phyloP scores from a whole-genome alignment of 30 jellyfish, hydroid and myxozoan genomes.

The Mastigias papua region DNA sequence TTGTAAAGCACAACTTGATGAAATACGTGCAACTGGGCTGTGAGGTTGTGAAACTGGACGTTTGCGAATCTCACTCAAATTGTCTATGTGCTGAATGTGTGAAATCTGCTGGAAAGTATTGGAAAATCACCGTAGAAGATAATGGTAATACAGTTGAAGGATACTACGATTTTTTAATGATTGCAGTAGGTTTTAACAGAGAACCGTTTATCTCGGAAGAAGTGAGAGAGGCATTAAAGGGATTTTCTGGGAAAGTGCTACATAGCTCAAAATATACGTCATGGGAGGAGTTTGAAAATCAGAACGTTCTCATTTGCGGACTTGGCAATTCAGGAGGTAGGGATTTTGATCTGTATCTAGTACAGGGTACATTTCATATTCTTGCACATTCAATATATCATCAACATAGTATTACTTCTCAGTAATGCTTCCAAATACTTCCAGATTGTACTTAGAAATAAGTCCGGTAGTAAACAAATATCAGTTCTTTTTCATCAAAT shows the following conservation, averaged over 20 bases:
- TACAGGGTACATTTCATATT: no score
- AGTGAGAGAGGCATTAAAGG: conserved; percentile 37
- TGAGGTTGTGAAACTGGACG: conserved; percentile 48
- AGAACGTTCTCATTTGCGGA: conserved; percentile 86
- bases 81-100: conserved; percentile 39
- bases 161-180: conserved; percentile 74
- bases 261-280: conserved; percentile 76
- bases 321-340: conserved; percentile 97
- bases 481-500: no score
- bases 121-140: conserved; percentile 65
- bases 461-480: no score
- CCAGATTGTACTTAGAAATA: no score
- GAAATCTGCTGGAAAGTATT: conserved; percentile 22
- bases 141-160: conserved; percentile 25
- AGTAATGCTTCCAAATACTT: no score
- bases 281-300: conserved; percentile 71
- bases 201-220: conserved; percentile 70
- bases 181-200: conserved; percentile 84
- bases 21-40: conserved; percentile 45
- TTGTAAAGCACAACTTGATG: conserved; percentile 50
- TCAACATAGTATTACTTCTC: no score
- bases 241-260: conserved; percentile 74
- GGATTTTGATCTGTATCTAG: no score
- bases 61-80: conserved; percentile 8
- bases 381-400: not conserved